Conservation (phyloP, 2,113 vertebrate species). For the Cinclus cinclus region DNA sequence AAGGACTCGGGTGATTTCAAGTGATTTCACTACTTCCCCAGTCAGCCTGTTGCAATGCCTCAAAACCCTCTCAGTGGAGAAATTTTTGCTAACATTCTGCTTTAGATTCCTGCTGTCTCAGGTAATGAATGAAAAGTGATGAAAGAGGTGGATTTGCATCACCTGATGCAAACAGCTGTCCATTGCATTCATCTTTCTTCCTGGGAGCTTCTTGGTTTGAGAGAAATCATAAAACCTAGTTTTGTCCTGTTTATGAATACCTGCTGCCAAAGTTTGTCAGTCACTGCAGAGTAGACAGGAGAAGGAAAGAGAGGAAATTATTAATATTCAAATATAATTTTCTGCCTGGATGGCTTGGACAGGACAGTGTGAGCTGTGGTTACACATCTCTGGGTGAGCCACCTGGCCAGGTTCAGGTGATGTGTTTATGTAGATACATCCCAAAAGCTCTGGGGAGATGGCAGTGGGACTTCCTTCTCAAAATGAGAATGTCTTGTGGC, state of each 20-base stretch:
- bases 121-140: neutral
- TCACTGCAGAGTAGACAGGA: neutral
- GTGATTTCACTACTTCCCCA: neutral
- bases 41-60: neutral
- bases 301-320: neutral
- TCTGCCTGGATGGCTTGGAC: neutral
- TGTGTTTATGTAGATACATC: neutral
- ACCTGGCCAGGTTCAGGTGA: neutral
- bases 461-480: neutral
- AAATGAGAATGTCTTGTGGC: neutral
- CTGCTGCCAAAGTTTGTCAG: neutral
- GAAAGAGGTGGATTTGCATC: neutral
- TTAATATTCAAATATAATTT: neutral
- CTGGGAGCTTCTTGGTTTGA: neutral
- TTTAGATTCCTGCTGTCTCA: fast-evolving
- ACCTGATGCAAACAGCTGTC: neutral
- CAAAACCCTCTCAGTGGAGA: neutral
- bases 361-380: neutral
- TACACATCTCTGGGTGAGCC: neutral
- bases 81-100: neutral
- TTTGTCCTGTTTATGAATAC: neutral
- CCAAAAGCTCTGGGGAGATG: neutral
- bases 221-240: neutral
- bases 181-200: neutral
- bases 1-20: too few relatives aligned